Percentiles rank a stretch among this genome's conserved stretches.
These are phyloP conservation scores for Bruchidius siliquastri DNA, from an alignment of 2,888 invertebrate genomes.

Conservation along the genomic window DNA sequence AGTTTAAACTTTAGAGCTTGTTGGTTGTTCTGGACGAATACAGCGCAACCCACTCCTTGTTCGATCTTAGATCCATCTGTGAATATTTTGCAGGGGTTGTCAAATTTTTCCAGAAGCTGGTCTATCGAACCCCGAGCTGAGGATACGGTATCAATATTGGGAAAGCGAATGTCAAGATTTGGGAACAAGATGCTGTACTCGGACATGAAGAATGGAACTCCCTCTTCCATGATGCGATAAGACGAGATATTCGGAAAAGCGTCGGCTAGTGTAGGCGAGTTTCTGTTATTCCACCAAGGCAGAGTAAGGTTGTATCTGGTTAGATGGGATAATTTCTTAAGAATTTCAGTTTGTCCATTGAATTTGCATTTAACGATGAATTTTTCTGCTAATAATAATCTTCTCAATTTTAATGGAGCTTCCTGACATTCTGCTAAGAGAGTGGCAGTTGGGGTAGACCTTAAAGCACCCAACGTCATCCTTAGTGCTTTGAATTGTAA, in stretches of 20 bases:
- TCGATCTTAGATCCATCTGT: slow-evolving; percentile 3
- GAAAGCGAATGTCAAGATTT: too few species aligned
- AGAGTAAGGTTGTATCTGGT: neutral
- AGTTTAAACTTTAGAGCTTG: slow-evolving; percentile 1
- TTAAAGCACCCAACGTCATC: neutral
- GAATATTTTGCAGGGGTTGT: neutral
- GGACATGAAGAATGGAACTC: too few species aligned
- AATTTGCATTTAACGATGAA: slow-evolving; percentile 1
- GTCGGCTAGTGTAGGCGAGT: neutral
- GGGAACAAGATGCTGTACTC: too few species aligned
- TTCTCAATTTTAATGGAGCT: slow-evolving; percentile 1
- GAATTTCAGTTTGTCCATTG: neutral
- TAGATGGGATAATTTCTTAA: neutral
- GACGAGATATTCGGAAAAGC: too few species aligned
- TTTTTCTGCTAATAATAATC: neutral
- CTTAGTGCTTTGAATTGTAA: slow-evolving; percentile 2
- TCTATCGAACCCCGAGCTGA: too few species aligned
- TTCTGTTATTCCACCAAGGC: neutral
- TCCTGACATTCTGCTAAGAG: slow-evolving; percentile 1
- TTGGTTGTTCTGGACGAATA: neutral
- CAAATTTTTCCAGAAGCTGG: too few species aligned
- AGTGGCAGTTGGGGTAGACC: neutral
- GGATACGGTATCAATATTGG: too few species aligned
- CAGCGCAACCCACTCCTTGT: slow-evolving; percentile 1
- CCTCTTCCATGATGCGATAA: too few species aligned